phyloP scores from a whole-genome alignment of 2,888 invertebrate species.

The Scaeva pyrastri region DNA sequence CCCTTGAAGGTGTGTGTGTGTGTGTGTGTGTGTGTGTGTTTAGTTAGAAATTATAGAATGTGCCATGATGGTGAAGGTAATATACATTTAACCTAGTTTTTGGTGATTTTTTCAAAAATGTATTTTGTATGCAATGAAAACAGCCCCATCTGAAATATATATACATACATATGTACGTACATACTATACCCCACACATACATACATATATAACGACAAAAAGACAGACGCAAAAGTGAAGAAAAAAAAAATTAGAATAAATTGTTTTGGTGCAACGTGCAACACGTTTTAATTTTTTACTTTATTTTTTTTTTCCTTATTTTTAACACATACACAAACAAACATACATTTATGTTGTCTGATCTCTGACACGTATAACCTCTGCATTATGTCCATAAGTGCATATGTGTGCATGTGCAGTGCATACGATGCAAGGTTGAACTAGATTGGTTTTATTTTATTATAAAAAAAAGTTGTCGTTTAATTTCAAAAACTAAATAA shows the following conservation, averaged over 20 bases:
- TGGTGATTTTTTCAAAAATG: constrained; percentile 2
- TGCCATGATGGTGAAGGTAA: constrained; percentile 71
- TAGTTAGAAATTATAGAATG: constrained; percentile 52
- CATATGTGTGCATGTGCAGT: neutral
- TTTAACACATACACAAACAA: neutral
- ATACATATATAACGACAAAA: too few species aligned
- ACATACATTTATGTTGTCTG: neutral
- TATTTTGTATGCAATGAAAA: constrained; percentile 8
- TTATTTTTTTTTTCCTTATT: constrained; percentile 32
- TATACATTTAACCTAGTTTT: constrained; percentile 69
- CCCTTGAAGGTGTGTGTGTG: constrained; percentile 60
- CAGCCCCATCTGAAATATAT: constrained; percentile 17
- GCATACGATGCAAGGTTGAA: neutral
- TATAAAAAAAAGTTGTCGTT: neutral
- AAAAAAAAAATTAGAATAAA: constrained; percentile 29
- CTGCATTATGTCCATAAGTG: constrained; percentile 6
- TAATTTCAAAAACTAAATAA: neutral
- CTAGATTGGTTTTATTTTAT: constrained; percentile 4
- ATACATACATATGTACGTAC: too few species aligned
- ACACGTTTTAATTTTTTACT: constrained; percentile 26
- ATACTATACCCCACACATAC: too few species aligned
- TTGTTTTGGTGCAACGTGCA: constrained; percentile 58
- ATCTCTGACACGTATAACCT: constrained; percentile 12
- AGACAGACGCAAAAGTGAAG: constrained; percentile 10
- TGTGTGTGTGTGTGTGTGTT: neutral